Base-by-base conservation (phyloP, 2,113 vertebrate genomes). In the Nannobrachium achirus region DNA sequence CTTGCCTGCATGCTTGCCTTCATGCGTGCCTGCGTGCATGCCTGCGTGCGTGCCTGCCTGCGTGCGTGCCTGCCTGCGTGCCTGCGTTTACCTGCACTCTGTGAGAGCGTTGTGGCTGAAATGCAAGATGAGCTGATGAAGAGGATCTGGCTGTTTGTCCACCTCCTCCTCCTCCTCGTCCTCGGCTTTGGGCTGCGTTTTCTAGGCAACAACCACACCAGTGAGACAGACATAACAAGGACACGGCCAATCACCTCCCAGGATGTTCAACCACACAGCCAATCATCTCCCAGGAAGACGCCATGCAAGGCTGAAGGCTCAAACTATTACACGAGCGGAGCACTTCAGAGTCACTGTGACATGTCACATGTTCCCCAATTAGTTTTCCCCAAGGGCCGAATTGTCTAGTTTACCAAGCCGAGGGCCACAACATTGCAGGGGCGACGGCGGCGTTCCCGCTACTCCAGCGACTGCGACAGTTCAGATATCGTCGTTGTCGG, bases 51-150 rank as follows among this genome's bases (percentile, higher is more conserved):
- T 46, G 67, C 76, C 42, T 55, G 19, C 19, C 51, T 57, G 49
- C 48, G 64, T 39, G 46, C 44, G 64, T 53, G 14, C 39, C 33
- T 19, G 11, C 40, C 51, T 8, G 53, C 6, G 19, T 49, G 55
- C 6, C 75, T 52, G 64, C 72, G 7, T 61, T 91, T 86, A 98
- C 98, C 96, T 98, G 88, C 93, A 93, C 80, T 99, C 97, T 2
- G 94, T 99, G 66, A 99, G 93, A 57, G 98, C 98, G 1, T 94
- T 98, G 82, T 94, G 96, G 88, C 98, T 99, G 33, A 99, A 98
- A 80, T 98, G 95, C 73, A 99, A 94, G 71, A 99, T 96, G 78
- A 99, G 97, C 88, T 99, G 97, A 86, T 98, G 96, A 79, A 99
- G 95, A n/a, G 98, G 98, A 77, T 99, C 97, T 1, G 96, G 98